These are phyloP conservation scores for Epistrophe eligans DNA, from an alignment of 2,888 invertebrate species.

Conservation along the genomic window DNA sequence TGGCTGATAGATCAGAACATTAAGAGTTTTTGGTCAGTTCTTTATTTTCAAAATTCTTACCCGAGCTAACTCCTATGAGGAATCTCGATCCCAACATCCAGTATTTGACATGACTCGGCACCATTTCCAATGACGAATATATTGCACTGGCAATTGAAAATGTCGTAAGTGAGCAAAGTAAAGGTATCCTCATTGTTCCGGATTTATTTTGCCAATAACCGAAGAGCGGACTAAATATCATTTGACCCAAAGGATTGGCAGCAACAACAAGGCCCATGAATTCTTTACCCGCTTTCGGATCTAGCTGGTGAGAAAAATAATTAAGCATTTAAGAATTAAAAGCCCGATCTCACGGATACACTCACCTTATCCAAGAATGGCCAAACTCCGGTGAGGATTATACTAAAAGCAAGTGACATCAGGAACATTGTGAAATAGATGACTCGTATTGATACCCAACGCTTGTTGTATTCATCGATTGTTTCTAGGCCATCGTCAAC, in stretches of 20 bases:
- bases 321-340: constrained; percentile 10
- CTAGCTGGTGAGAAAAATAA: constrained; percentile 87
- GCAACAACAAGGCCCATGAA: constrained; percentile 93
- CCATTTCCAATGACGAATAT: constrained; percentile 90
- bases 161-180: constrained; percentile 88
- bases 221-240: constrained; percentile 92
- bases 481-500: constrained; percentile 87
- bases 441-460: constrained; percentile 92
- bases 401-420: constrained; percentile 94
- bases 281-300: constrained; percentile 91
- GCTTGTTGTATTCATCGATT: constrained; percentile 86
- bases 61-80: constrained; percentile 92
- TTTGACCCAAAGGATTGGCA: constrained; percentile 94
- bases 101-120: constrained; percentile 87
- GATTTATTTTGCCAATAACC: constrained; percentile 93
- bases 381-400: constrained; percentile 94
- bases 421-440: constrained; percentile 96
- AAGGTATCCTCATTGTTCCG: constrained; percentile 89
- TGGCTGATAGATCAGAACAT: constrained; percentile 85
- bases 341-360: not conserved
- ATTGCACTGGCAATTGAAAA: constrained; percentile 90
- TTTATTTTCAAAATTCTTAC: constrained; percentile 84
- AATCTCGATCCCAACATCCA: constrained; percentile 92
- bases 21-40: not conserved
- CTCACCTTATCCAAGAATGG: constrained; percentile 93